phyloP scores from a whole-genome alignment of 2,888 invertebrate species.

The Neoitamus cyanurus region DNA sequence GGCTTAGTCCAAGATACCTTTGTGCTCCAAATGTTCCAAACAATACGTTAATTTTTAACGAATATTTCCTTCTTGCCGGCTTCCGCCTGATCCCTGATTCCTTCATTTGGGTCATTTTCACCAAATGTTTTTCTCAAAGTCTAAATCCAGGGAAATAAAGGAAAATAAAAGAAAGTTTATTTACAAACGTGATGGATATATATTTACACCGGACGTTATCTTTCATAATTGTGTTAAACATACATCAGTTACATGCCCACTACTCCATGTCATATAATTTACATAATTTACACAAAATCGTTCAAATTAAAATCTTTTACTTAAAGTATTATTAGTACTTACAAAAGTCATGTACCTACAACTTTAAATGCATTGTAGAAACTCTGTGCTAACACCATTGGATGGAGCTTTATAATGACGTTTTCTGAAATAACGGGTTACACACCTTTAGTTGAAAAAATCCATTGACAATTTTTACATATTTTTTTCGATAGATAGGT shows the following conservation, averaged over 20 bases:
- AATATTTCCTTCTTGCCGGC: not conserved
- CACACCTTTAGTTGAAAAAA: too few relatives aligned
- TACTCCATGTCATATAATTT: not conserved
- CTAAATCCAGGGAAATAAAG: not conserved
- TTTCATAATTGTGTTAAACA: not conserved
- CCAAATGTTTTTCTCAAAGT: not conserved
- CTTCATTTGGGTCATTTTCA: too few relatives aligned
- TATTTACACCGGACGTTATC: not conserved
- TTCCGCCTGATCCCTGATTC: too few relatives aligned
- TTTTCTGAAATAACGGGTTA: not conserved
- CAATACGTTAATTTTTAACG: too few relatives aligned
- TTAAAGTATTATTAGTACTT: too few relatives aligned
- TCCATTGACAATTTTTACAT: too few relatives aligned
- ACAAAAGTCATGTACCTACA: too few relatives aligned
- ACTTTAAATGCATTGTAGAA: not conserved
- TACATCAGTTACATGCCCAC: not conserved
- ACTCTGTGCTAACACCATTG: too few relatives aligned
- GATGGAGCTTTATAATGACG: not conserved
- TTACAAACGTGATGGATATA: not conserved
- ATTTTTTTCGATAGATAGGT: too few relatives aligned
- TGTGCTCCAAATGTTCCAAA: too few relatives aligned
- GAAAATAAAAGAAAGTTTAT: not conserved
- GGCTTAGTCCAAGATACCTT: too few relatives aligned
- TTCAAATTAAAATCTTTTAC: not conserved
- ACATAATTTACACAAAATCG: not conserved